Conservation (phyloP, 2,797 vertebrate genomes). For the Lithobates sylvaticus region DNA sequence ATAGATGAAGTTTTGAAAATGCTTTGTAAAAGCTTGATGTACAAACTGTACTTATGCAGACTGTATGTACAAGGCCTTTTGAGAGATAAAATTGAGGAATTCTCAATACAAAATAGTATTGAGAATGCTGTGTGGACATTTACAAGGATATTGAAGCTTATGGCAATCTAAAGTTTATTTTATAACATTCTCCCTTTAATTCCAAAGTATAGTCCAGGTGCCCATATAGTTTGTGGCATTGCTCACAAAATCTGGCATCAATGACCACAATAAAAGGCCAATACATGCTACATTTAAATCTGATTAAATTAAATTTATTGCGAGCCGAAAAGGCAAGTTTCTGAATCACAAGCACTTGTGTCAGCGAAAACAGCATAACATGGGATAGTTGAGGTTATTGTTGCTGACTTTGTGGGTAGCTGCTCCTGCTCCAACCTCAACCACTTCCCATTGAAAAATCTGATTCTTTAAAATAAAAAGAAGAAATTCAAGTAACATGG, state of each 20-base stretch:
- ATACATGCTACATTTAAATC: neutral
- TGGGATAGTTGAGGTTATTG: slow-evolving; percentile 25
- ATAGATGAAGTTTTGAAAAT: no score
- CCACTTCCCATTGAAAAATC: slow-evolving; percentile 27
- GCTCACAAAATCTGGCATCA: neutral
- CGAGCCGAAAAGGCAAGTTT: neutral
- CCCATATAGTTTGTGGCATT: neutral
- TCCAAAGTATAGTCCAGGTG: neutral
- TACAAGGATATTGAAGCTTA: neutral
- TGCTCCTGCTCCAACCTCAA: neutral
- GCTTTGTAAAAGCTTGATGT: no score
- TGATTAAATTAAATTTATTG: slow-evolving; percentile 3
- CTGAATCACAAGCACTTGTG: slow-evolving; percentile 8
- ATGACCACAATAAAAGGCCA: neutral
- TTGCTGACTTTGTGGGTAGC: slow-evolving; percentile 31
- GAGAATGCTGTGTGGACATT: neutral
- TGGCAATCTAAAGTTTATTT: neutral
- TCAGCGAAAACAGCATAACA: slow-evolving; percentile 24
- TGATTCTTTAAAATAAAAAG: neutral
- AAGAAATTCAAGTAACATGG: neutral
- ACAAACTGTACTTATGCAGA: neutral
- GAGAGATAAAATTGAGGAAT: no score
- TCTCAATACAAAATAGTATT: neutral
- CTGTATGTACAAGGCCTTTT: neutral
- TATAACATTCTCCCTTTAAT: neutral